Conservation (phyloP, 92 coral and sea anemone species). For the Meandrina meandrites region DNA sequence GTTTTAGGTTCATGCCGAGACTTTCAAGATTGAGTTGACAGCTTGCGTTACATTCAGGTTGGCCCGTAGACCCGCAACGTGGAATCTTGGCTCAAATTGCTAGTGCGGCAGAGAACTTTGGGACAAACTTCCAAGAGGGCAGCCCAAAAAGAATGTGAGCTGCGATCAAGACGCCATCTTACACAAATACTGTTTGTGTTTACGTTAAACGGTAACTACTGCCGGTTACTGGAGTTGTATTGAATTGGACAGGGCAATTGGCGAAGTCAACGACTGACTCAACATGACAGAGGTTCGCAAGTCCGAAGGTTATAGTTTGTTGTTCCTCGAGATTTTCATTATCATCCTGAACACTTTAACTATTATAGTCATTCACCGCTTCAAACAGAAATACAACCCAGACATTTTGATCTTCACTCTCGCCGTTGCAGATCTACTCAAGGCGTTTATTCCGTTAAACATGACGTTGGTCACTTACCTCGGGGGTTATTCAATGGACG, state of each 20-base stretch:
- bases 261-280: conserved; percentile 1
- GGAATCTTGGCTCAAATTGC: not conserved
- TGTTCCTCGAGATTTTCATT: conserved; percentile 45
- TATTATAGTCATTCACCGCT: conserved; percentile 56
- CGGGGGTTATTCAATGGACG: conserved; percentile 33
- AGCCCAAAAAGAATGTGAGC: not conserved
- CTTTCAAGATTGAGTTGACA: not conserved
- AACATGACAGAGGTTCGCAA: conserved; percentile 19
- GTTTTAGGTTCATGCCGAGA: not conserved
- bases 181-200: conserved; percentile 19
- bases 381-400: conserved; percentile 63
- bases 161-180: not conserved
- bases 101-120: not conserved
- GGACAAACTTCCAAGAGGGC: conserved; percentile 18
- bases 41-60: conserved; percentile 19
- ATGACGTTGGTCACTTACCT: conserved; percentile 58
- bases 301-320: conserved; percentile 42
- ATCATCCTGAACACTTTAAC: conserved; percentile 48
- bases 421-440: conserved; percentile 58
- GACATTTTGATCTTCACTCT: conserved; percentile 61
- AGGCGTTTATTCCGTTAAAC: conserved; percentile 61
- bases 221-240: conserved; percentile 16
- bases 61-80: not conserved
- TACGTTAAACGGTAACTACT: conserved; percentile 14
- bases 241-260: conserved; percentile 10